A percentile compares a stretch with the other conserved stretches of the same genome.
Evolutionary conservation across 2,797 vertebrate genomes (phyloP).

Genomic region (Monodelphis domestica): DNA sequence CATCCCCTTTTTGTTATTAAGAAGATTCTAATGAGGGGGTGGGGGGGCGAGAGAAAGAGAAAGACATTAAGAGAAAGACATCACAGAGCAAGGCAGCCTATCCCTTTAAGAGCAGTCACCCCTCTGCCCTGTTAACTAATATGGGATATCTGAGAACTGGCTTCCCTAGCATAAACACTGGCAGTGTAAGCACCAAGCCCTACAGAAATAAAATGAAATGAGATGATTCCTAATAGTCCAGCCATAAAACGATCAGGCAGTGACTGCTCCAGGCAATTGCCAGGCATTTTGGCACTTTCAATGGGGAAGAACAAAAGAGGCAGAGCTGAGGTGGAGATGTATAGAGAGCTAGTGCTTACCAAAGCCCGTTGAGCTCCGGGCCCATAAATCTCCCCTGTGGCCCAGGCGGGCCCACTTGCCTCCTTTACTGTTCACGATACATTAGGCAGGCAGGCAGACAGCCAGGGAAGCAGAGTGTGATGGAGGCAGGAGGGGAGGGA

Average conservation of each 20-base stretch:
- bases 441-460: constrained; percentile 81
- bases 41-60: too few relatives aligned
- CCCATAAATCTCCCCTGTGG: constrained; percentile 78
- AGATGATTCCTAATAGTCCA: constrained; percentile 77
- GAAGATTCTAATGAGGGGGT: background rate
- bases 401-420: constrained; percentile 34
- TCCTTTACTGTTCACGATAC: constrained; percentile 79
- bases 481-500: constrained; percentile 76
- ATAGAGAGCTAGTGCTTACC: constrained; percentile 44
- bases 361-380: constrained; percentile 67
- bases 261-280: constrained; percentile 81
- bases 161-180: constrained; percentile 48
- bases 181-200: constrained; percentile 52
- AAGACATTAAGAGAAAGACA: background rate
- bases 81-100: constrained; percentile 32
- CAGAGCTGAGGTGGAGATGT: background rate
- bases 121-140: constrained; percentile 10
- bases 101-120: constrained; percentile 50
- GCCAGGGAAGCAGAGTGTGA: constrained; percentile 45
- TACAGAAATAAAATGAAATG: constrained; percentile 77
- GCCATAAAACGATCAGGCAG: constrained; percentile 80
- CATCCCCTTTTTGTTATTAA: background rate
- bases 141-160: constrained; percentile 54
- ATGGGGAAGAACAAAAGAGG: constrained; percentile 78
- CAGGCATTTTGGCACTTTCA: constrained; percentile 80